These are phyloP conservation scores for Drosophila micromelanica DNA, from an alignment of 1,140 invertebrate genomes.

Conservation along the genomic window DNA sequence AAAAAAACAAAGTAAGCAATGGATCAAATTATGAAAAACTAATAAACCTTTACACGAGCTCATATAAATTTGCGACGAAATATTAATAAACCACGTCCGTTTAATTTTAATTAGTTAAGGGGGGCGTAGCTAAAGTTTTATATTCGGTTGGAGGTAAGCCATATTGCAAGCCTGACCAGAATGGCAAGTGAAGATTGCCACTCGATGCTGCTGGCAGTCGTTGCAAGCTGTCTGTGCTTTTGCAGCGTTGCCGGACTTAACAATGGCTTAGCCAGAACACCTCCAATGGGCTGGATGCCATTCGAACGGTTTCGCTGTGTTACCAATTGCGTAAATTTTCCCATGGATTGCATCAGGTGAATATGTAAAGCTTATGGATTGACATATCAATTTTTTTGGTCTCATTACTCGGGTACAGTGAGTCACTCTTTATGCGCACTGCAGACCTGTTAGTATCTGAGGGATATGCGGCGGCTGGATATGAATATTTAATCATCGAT, in stretches of 20 bases:
- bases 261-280: conserved; percentile 92
- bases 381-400: not conserved
- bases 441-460: conserved; percentile 94
- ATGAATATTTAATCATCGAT: conserved; percentile 97
- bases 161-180: not conserved
- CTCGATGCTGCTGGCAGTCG: not conserved
- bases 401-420: conserved; percentile 86
- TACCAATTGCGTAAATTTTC: conserved; percentile 95
- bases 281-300: conserved; percentile 95
- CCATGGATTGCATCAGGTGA: conserved; percentile 96
- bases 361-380: conserved; percentile 52
- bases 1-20: not conserved
- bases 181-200: conserved; percentile 8
- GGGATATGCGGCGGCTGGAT: conserved; percentile 94
- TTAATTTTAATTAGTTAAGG: conserved; percentile 5
- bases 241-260: conserved; percentile 86
- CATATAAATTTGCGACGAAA: not conserved
- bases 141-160: not conserved
- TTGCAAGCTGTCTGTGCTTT: not conserved
- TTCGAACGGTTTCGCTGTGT: conserved; percentile 97
- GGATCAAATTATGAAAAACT: not conserved
- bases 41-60: not conserved
- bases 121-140: not conserved
- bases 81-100: not conserved
- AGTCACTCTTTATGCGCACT: conserved; percentile 95